A percentile compares a stretch with the other conserved stretches of the same genome.
phyloP scores from a whole-genome alignment of 2,888 invertebrate genomes.

The Trachelus iudaicus region DNA sequence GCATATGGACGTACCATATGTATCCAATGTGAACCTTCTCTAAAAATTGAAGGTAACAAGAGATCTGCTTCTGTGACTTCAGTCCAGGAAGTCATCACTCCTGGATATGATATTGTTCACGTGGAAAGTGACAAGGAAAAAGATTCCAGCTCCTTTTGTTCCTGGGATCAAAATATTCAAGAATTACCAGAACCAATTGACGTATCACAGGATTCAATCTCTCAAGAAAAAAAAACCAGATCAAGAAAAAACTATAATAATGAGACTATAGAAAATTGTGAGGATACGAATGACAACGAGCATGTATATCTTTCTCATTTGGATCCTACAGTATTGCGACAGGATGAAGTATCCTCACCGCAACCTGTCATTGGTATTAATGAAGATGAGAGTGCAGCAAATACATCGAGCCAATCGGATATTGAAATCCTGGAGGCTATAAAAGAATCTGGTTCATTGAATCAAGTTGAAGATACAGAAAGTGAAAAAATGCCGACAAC shows the following conservation, averaged over 20 bases:
- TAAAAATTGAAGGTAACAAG: background rate
- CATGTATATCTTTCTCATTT: background rate
- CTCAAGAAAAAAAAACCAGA: background rate
- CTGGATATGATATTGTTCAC: background rate
- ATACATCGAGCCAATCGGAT: conserved; percentile 2
- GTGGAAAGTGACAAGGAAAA: background rate
- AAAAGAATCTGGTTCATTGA: background rate
- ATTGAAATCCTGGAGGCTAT: conserved; percentile 9
- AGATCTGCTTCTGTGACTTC: background rate
- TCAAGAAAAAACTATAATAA: background rate
- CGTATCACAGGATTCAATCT: background rate
- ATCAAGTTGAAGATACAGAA: background rate
- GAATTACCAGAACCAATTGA: background rate
- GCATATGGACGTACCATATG: background rate
- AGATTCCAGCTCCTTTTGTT: background rate
- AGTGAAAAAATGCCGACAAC: background rate
- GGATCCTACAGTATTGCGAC: background rate
- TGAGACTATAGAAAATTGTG: background rate
- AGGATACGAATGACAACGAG: background rate
- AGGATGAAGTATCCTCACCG: background rate
- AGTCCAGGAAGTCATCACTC: background rate
- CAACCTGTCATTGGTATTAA: conserved; percentile 4
- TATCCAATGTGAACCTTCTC: background rate
- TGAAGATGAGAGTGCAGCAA: background rate
- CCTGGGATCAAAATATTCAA: background rate